Evolutionary conservation across 2,113 vertebrate species (phyloP), one percentile per base, ranked within the genome.

Genomic region (Dipodomys stephensi): DNA sequence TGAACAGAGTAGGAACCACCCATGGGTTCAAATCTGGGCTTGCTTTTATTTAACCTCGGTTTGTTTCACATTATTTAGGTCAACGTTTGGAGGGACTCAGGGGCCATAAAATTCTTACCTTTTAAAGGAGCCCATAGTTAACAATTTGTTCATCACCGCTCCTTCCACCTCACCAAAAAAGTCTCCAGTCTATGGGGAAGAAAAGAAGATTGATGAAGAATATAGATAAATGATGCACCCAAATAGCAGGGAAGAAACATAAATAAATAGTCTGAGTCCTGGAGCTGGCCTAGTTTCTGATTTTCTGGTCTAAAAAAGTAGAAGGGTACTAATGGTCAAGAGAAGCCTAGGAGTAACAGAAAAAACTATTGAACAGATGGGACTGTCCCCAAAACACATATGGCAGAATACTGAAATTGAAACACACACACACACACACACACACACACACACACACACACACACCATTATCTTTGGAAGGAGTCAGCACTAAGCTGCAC

Each of bases 71-170:
- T 97, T 82, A 87, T 94, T 94, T 76, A 95, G 88, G 84, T 71
- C 97, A 95, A 81, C 49, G 90, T 97, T 93, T 79, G 35, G 72
- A 10, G 30, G 74, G 83, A 46, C 22, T 28, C 25, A 35, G 35
- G 72, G 28, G 22, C 65, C 82, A 53, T 87, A 92, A 92, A 96
- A 96, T 83, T 93, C 98, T 98, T 98, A 99, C 99, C 99, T 99
- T 98, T 99, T 99, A 97, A 99, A 99, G 79, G 99, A 99, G 92
- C 99, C 99, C 99, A 99, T 99, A 97, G 98, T 97, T 96, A 99
- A 97, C 83, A 99, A 98, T 97, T 99, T 99, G 98, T 98, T 99
- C 99, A 99, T 99, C 96, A 99, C 99, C 13, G 99, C 99, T 77
- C 99, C 99, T 96, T 99, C 99, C 68, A 99, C 98, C 96, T 99